Conservation (phyloP, 2,797 vertebrate species). For the Eulemur coronatus region DNA sequence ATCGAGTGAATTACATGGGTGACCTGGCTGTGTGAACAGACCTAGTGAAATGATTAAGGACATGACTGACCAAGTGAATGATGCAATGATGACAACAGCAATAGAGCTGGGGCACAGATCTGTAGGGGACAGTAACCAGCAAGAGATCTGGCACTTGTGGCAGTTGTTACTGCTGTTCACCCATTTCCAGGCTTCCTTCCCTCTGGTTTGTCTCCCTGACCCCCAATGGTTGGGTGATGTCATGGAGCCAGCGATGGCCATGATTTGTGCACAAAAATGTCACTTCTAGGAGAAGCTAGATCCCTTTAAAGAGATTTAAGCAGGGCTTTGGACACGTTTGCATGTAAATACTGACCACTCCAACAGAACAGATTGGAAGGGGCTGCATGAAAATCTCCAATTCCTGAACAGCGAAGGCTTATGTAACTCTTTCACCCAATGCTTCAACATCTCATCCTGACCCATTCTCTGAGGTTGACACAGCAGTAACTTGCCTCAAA, state of each 20-base stretch:
- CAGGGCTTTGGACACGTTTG: background rate
- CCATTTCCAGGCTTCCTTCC: accelerated
- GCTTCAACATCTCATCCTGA: background rate
- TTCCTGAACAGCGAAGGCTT: background rate
- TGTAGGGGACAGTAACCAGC: background rate
- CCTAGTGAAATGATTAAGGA: background rate
- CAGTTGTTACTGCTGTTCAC: background rate
- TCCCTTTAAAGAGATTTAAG: background rate
- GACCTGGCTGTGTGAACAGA: background rate
- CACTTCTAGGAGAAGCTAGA: background rate
- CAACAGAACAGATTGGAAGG: background rate
- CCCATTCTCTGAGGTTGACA: background rate
- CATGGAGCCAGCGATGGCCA: background rate
- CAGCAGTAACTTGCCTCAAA: background rate
- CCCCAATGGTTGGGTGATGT: no score
- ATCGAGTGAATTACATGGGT: no score
- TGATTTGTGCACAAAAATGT: background rate
- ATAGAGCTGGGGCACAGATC: background rate
- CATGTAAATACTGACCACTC: background rate
- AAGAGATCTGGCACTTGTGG: background rate
- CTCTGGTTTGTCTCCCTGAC: background rate
- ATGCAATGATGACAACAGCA: accelerated
- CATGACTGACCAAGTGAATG: background rate
- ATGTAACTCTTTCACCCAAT: background rate
- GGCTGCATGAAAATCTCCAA: background rate